Percentiles rank a stretch among this genome's conserved stretches.
Evolutionary conservation across 2,113 vertebrate genomes (phyloP).

Genomic region (Pseudopipra pipra): DNA sequence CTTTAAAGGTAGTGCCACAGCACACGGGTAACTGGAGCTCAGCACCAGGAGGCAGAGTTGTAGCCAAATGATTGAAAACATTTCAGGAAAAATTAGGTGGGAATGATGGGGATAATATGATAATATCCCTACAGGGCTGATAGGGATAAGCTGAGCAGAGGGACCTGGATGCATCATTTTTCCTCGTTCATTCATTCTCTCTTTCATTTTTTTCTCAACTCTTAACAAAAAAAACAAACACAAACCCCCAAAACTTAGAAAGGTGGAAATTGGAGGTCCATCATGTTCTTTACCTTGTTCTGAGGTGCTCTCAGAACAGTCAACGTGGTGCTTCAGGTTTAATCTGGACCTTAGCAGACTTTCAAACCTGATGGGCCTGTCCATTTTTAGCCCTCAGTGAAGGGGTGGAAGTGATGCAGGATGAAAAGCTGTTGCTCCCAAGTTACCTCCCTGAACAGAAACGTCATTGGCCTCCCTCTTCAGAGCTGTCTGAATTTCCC

Average conservation of each 20-base stretch:
- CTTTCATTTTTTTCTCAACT: neutral
- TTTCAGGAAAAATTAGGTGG: neutral
- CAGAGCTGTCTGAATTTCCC: neutral
- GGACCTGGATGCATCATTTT: neutral
- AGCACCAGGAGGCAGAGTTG: neutral
- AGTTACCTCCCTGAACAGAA: neutral
- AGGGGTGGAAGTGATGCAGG: neutral
- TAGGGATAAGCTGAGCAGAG: neutral
- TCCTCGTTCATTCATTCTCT: neutral
- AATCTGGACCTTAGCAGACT: neutral
- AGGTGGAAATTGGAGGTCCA: neutral
- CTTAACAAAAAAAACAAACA: neutral
- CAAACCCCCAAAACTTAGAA: rapidly evolving
- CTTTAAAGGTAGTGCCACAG: neutral
- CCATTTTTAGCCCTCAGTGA: neutral
- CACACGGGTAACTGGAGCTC: neutral
- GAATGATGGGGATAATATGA: neutral
- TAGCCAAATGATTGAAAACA: neutral
- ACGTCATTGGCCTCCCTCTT: neutral
- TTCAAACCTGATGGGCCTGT: neutral
- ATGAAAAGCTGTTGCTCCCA: neutral
- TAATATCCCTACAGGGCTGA: neutral
- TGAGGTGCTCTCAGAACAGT: neutral
- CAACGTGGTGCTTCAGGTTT: neutral
- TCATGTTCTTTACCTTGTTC: neutral